Percentiles rank a stretch among this genome's conserved stretches.
Conservation (phyloP, 2,797 vertebrate genomes). For the Cossypha polioptera region DNA sequence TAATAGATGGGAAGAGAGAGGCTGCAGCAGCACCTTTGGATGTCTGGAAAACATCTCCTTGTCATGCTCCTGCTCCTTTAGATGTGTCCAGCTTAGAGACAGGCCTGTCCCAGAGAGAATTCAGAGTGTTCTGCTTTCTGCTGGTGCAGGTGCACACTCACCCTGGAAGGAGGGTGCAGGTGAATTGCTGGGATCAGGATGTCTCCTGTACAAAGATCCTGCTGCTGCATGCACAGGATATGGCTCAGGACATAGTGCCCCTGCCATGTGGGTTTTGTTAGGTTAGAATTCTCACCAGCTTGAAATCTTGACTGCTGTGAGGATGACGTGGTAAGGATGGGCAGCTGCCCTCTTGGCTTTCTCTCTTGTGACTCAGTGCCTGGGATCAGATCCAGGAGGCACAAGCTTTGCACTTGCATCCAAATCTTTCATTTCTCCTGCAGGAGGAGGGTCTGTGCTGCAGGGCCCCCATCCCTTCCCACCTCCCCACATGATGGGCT, state of each 20-base stretch:
- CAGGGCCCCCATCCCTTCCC: neutral
- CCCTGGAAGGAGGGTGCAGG: neutral
- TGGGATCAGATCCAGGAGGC: neutral
- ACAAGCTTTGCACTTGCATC: neutral
- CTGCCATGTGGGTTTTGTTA: neutral
- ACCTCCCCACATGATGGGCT: neutral
- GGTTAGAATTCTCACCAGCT: neutral
- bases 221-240: fast-evolving
- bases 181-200: neutral
- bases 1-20: neutral
- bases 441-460: neutral
- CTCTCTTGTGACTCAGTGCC: neutral
- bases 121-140: neutral
- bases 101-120: neutral
- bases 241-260: neutral
- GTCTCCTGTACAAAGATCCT: neutral
- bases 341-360: neutral
- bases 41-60: neutral
- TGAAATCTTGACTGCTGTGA: neutral
- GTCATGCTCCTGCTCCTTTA: fast-evolving
- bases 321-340: neutral
- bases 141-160: neutral
- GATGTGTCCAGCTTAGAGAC: neutral
- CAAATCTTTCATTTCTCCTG: neutral
- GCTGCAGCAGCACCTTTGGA: fast-evolving